A percentile compares a stretch with the other conserved stretches of the same genome.
Evolutionary conservation across 92 coral and sea anemone genomes (phyloP).

Genomic region (Phymanthus crucifer): DNA sequence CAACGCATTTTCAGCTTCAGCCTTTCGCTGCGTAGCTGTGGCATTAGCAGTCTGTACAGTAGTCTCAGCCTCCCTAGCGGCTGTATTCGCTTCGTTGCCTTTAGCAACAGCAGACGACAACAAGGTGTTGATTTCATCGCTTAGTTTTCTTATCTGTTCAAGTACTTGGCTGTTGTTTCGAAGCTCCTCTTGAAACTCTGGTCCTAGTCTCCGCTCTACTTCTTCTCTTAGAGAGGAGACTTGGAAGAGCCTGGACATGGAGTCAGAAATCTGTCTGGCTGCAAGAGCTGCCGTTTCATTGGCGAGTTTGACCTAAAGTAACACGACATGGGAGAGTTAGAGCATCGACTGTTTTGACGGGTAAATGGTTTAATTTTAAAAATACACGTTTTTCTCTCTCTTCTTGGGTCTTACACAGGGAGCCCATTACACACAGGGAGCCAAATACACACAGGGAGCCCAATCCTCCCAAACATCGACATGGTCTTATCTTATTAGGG

Average conservation of each 20-base stretch:
- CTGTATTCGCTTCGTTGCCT: constrained; percentile 56
- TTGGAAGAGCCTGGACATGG: constrained; percentile 54
- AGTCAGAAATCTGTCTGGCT: constrained; percentile 59
- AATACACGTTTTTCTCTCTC: too few relatives aligned
- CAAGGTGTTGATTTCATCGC: constrained; percentile 33
- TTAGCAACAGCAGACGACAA: constrained; percentile 27
- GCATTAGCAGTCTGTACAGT: constrained; percentile 45
- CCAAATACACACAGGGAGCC: too few relatives aligned
- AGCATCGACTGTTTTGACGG: too few relatives aligned
- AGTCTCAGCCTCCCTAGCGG: constrained; percentile 60
- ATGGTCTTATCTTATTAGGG: background rate
- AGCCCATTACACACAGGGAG: too few relatives aligned
- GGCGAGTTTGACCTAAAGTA: constrained; percentile 69
- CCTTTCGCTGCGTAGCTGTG: constrained; percentile 47
- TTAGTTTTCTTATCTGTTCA: constrained; percentile 48
- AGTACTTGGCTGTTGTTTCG: constrained; percentile 43
- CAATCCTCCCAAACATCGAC: too few relatives aligned
- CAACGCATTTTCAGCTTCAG: constrained; percentile 63
- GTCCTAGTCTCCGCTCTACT: constrained; percentile 63
- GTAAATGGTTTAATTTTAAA: background rate
- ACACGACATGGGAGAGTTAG: background rate
- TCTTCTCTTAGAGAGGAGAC: constrained; percentile 47
- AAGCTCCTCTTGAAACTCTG: constrained; percentile 54
- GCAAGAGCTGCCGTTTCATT: constrained; percentile 77
- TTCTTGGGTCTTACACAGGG: too few relatives aligned